Evolutionary conservation across 2,888 invertebrate genomes (phyloP).

Genomic region (Cephus spinipes): DNA sequence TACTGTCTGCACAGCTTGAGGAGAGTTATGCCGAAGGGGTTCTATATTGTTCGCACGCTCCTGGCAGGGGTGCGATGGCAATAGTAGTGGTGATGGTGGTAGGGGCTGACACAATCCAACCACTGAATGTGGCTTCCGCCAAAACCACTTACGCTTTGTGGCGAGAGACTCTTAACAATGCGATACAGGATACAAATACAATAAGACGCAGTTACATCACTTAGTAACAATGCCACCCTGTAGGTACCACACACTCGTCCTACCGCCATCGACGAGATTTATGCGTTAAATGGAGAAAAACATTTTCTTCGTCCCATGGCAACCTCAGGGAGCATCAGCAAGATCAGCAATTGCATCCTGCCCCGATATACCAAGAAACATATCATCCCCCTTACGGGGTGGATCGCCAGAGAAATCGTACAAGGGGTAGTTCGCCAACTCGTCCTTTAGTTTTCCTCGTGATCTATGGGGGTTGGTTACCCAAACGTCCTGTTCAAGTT

Average conservation of each 20-base stretch:
- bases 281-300: conserved; percentile 66
- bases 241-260: conserved; percentile 29
- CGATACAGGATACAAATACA: conserved; percentile 68
- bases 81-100: conserved; percentile 25
- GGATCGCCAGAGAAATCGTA: not conserved
- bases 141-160: conserved; percentile 67
- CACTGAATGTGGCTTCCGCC: conserved; percentile 67
- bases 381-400: not conserved
- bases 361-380: not conserved
- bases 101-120: conserved; percentile 58
- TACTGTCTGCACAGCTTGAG: not conserved
- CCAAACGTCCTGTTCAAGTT: not conserved
- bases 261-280: conserved; percentile 50
- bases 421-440: not conserved
- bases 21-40: conserved; percentile 21
- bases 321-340: not conserved
- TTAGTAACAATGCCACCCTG: conserved; percentile 64
- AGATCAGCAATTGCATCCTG: not conserved
- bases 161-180: conserved; percentile 65
- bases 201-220: conserved; percentile 68
- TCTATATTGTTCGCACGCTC: conserved; percentile 15
- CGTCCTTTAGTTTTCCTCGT: not conserved
- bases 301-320: conserved; percentile 50
- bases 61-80: conserved; percentile 17
- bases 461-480: not conserved